Evolutionary conservation across 2,888 invertebrate species (phyloP).

Genomic region (Orchesella flavescens): DNA sequence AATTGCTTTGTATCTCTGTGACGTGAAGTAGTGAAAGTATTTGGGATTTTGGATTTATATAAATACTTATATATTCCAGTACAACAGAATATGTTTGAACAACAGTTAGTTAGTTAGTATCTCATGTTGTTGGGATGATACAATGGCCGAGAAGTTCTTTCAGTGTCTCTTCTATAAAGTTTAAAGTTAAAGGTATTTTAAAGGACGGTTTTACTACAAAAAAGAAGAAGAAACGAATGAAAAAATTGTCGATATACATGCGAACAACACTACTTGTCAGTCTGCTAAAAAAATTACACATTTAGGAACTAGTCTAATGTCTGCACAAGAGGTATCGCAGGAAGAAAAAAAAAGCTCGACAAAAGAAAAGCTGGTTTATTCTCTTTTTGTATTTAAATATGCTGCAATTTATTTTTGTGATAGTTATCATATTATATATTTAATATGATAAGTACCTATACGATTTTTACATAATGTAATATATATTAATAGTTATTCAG

Average conservation of each 20-base stretch:
- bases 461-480: no score
- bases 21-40: neutral
- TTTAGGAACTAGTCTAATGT: neutral
- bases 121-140: constrained; percentile 6
- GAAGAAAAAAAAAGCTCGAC: no score
- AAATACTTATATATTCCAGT: neutral
- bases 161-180: constrained; percentile 22
- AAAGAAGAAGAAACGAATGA: neutral
- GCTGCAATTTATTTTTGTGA: constrained; percentile 60
- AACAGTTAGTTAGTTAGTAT: constrained; percentile 3
- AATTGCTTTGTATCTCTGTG: no score
- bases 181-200: neutral
- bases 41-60: neutral
- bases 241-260: neutral
- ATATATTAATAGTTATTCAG: no score
- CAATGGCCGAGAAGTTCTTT: constrained; percentile 54
- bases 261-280: neutral
- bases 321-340: constrained; percentile 4
- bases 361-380: constrained; percentile 9
- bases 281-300: neutral
- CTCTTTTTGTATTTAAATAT: constrained; percentile 36
- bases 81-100: neutral
- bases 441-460: no score
- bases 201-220: neutral
- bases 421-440: constrained; percentile 20